Conservation (phyloP, 2,888 invertebrate genomes). For the Anoplius nigerrimus region DNA sequence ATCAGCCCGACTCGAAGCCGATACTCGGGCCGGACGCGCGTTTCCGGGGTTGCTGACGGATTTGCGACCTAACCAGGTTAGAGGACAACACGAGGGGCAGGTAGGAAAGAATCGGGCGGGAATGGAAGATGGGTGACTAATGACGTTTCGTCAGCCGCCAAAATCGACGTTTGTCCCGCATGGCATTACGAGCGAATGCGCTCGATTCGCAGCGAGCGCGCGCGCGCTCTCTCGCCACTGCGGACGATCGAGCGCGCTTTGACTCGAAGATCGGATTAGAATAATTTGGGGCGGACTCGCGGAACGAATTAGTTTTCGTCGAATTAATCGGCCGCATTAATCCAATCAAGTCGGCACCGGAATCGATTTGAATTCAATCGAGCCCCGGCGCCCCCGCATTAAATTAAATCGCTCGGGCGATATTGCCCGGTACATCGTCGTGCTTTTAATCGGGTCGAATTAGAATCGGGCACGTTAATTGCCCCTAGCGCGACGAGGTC, state of each 20-base stretch:
- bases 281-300: constrained; percentile 57
- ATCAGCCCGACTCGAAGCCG: too few relatives aligned
- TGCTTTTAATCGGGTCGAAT: constrained; percentile 60
- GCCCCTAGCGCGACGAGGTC: constrained; percentile 35
- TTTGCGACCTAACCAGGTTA: too few relatives aligned
- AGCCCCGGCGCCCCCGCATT: constrained; percentile 59
- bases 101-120: too few relatives aligned
- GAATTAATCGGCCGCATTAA: constrained; percentile 72
- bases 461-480: constrained; percentile 54
- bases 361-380: constrained; percentile 70
- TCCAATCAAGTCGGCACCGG: constrained; percentile 66
- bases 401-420: constrained; percentile 68
- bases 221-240: too few relatives aligned
- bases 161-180: too few relatives aligned
- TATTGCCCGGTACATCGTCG: constrained; percentile 47
- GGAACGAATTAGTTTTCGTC: constrained; percentile 71
- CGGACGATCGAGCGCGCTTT: not conserved
- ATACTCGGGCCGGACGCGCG: too few relatives aligned
- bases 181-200: too few relatives aligned
- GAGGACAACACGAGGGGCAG: too few relatives aligned
- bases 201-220: too few relatives aligned
- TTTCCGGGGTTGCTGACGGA: too few relatives aligned
- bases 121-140: too few relatives aligned
- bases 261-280: constrained; percentile 60
- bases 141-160: too few relatives aligned